Conservation (phyloP, 1,140 invertebrate genomes). For the Ephestia elutella region DNA sequence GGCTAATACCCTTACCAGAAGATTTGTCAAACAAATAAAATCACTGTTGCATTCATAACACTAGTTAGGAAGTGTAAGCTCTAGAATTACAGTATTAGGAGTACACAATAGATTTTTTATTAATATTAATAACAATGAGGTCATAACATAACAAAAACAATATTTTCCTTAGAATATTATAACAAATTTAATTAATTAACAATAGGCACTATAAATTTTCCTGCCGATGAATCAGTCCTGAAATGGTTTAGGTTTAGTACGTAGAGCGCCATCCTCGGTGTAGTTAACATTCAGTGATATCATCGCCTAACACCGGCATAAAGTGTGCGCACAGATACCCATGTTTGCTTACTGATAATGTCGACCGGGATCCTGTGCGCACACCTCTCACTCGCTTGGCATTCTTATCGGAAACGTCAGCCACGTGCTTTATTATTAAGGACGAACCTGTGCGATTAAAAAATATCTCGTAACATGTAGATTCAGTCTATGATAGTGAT, state of each 20-base stretch:
- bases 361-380: conserved; percentile 29
- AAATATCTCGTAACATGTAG: neutral
- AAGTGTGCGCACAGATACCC: conserved; percentile 39
- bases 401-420: conserved; percentile 28
- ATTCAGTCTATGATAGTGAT: neutral
- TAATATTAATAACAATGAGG: neutral
- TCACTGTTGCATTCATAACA: no score
- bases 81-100: no score
- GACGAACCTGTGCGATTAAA: conserved; percentile 10
- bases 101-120: no score
- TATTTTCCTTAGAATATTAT: neutral
- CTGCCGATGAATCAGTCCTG: neutral
- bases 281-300: conserved; percentile 21
- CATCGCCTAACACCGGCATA: conserved; percentile 30
- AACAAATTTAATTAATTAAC: neutral
- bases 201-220: neutral
- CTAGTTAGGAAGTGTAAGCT: no score
- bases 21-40: no score
- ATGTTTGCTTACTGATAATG: conserved; percentile 61
- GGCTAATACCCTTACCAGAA: no score
- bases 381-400: conserved; percentile 17
- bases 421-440: conserved; percentile 37
- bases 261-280: neutral
- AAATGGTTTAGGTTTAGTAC: neutral
- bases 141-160: neutral